Base-by-base conservation (phyloP, 1,140 invertebrate species). In the Thaumetopoea pityocampa region DNA sequence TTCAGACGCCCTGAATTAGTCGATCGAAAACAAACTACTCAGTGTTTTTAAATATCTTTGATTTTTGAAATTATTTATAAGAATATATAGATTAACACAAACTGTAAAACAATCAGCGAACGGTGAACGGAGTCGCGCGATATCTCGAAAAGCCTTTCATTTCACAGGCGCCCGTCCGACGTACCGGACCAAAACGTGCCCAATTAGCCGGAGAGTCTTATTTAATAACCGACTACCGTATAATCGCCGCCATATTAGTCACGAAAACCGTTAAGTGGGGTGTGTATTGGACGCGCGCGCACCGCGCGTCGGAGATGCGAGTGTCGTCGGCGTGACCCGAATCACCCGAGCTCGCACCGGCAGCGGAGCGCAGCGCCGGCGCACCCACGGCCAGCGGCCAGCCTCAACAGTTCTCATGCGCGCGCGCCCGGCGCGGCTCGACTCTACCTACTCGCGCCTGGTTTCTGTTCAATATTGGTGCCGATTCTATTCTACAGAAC, bases 141-240 rank as follows among this genome's bases (percentile, higher is more conserved):
- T 40, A 42, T 30, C 32, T 35, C 26, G 46, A 59, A 57, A 53
- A 36, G n/a, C n/a, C 48, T 47, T 56, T 50, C 49, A 54, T 56
- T 56, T 54, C 27, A 47, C 52, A 58, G 50, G 45, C 32, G 43
- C 45, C 49, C 50, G 45, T 52, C 49, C 35, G 47, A 36, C 40
- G 34, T 54, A 52, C 47, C 63, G 43, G 60, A 52, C 52, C 54
- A 51, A 55, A 67, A 65, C 34, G 48, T 60, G 53, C 48, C 47
- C 57, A 67, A 65, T 67, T 62, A 67, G 53, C 52, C 48, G 45
- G 38, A 41, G 55, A 67, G 55, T 65, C 55, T 63, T 67, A 67
- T 62, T 64, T 67, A 67, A 67, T 67, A 67, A 62, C 58, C 54
- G 58, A 67, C 65, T 67, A 67, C 54, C 61, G 58, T 68, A 55